Evolutionary conservation across 2,888 invertebrate genomes (phyloP), one percentile per base, ranked within the genome.

Genomic region (Timema podura): DNA sequence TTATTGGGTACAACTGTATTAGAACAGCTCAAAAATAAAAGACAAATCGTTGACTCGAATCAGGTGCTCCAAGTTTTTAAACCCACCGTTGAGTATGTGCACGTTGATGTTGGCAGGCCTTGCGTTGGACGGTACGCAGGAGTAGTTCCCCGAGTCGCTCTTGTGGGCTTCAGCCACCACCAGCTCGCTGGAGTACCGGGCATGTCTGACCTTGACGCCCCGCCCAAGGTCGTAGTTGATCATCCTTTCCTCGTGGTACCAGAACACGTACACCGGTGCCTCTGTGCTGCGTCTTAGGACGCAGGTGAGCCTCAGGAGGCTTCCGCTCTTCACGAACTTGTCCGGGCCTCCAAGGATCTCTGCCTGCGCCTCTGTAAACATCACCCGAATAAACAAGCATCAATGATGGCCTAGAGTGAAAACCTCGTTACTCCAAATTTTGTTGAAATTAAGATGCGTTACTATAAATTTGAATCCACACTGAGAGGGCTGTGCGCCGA

Each of bases 121-220:
- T 0, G 91, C 91, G 79, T 92, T 92, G 9, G 91, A 90, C 9
- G 92, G 92, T 57, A 89, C 90, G 78, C 92, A 92, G 11, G 90
- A 90, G 79, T 92, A 92, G 81, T 92, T 92, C 30, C 92, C 91
- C n/a, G 89, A 88, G 77, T 91, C 90, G 65, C 82, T 78, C 77
- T 82, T 84, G 74, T 87, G 86, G 15, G 83, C 84, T 74, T 80
- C 81, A 72, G 81, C 81, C 72, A 84, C 82, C 68, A 83, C 80
- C 75, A 85, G 78, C 74, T 83, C 84, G 74, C 84, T 84, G 67
- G 82, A 82, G 73, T 82, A 80, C 51, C 82, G 79, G 57, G 83
- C 78, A 70, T 83, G 81, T 67, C 82, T 79, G 59, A 84, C 83
- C 74, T 81, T 86, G 81, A 77, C 76, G n/a, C 76, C 76, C 13